Base-by-base conservation (phyloP, 2,113 vertebrate genomes). In the Pedionomus torquatus region DNA sequence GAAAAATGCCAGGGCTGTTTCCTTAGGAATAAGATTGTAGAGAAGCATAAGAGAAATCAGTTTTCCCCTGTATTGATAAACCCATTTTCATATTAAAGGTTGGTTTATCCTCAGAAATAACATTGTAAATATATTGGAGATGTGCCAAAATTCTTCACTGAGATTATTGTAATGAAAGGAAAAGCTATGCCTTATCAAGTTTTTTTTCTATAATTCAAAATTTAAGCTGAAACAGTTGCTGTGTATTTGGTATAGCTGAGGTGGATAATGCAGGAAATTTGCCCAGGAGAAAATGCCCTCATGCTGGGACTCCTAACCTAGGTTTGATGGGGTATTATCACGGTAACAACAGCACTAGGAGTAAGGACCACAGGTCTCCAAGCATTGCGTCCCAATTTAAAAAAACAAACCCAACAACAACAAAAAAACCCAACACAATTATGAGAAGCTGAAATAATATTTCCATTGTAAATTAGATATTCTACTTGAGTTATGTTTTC, bases 401-500 rank as follows among this genome's bases (percentile, higher is more conserved):
- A 41, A 33, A 75, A 20, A 46, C 9, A 46, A 72, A 41, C n/a
- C n/a, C n/a, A n/a, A n/a, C n/a, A n/a, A n/a, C n/a, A n/a, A n/a
- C n/a, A 41, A 58, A 54, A 37, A 24, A 30, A 65, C 13, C n/a
- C n/a, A n/a, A n/a, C 20, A 17, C 7, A 13, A 7, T 63, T 87
- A 58, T 51, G n/a, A 52, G 60, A 49, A 78, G 31, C 18, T 31
- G 21, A 75, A 77, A 75, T 58, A 11, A 3, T 39, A n/a, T 35
- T 65, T 81, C 68, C 17, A 75, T 79, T 70, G 49, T 35, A 89
- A 70, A 75, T 44, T 6, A 78, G 14, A 23, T 7, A 7, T 58
- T 78, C 41, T 12, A n/a, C 7, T 71, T 81, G 43, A 46, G n/a
- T 51, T 61, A 41, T 1, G 0, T 19, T 58, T 66, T 3, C 0